phyloP scores from a whole-genome alignment of 2,888 invertebrate genomes.

The Lordiphosa fenestrarum region DNA sequence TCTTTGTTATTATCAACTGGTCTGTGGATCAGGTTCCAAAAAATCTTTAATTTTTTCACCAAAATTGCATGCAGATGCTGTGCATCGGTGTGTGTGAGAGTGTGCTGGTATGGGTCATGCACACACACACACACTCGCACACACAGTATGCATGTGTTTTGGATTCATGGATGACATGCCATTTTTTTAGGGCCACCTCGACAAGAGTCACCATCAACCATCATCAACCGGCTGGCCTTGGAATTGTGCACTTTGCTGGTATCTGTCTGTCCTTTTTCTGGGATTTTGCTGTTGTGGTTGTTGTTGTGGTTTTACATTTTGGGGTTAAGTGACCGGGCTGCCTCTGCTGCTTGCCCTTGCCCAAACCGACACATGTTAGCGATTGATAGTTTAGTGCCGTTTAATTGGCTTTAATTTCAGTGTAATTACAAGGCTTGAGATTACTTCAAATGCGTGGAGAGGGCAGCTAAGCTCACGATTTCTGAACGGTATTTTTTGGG shows the following conservation, averaged over 20 bases:
- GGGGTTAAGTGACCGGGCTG: slow-evolving; percentile 27
- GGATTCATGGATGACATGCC: slow-evolving; percentile 54
- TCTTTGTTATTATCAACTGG: slow-evolving; percentile 31
- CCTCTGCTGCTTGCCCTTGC: slow-evolving; percentile 48
- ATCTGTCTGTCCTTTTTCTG: slow-evolving; percentile 49
- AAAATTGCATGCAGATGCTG: slow-evolving; percentile 39
- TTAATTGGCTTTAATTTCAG: slow-evolving; percentile 38
- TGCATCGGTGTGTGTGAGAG: slow-evolving; percentile 8
- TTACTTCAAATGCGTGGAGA: slow-evolving; percentile 11
- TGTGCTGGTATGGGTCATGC: too few relatives aligned
- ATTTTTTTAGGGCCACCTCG: slow-evolving; percentile 57
- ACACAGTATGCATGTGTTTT: slow-evolving; percentile 29
- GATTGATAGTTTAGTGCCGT: slow-evolving; percentile 29
- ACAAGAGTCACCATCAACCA: slow-evolving; percentile 20
- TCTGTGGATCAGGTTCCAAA: slow-evolving; percentile 58
- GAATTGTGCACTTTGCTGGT: slow-evolving; percentile 14
- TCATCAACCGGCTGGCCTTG: slow-evolving; percentile 62
- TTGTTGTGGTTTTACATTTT: slow-evolving; percentile 16
- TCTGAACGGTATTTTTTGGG: slow-evolving; percentile 13
- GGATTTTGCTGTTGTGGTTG: slow-evolving; percentile 9
- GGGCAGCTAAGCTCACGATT: slow-evolving; percentile 15
- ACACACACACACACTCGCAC: too few relatives aligned
- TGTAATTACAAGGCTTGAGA: slow-evolving; percentile 21
- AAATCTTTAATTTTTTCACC: slow-evolving; percentile 24
- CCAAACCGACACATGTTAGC: slow-evolving; percentile 11